Base-by-base conservation (phyloP, 2,888 invertebrate genomes). In the Polyploca ridens region DNA sequence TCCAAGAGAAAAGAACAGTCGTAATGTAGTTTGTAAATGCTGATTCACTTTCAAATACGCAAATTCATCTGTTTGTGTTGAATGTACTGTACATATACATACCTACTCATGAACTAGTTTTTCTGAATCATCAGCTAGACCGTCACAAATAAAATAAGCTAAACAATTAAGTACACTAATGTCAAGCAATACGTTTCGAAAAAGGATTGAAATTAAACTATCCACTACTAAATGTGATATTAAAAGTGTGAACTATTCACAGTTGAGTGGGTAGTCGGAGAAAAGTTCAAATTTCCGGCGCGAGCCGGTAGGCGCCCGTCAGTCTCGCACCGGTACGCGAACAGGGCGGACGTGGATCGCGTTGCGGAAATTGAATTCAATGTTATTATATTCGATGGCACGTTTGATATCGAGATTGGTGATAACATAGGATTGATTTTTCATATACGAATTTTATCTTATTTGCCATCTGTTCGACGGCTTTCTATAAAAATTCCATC, bases 211-310 rank as follows among this genome's bases (percentile, higher is more conserved):
- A 46, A 46, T 14, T 7, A 46, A 46, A n/a, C 46, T n/a, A n/a
- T 10, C n/a, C 7, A n/a, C n/a, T n/a, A 0, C 46, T 5, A 46
- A 3, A 46, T 5, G 46, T 46, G 46, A 46, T 1, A 68, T 72
- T 69, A 69, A 67, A 64, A 71, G 68, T 69, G 68, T 69, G 62
- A 68, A 61, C 62, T 63, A 62, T 54, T 54, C 54, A 19, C 54
- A 4, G 63, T 67, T 69, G 67, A 66, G 67, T 58, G 80, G 82
- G 84, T 85, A 83, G 81, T 79, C 71, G 69, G 63, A 67, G 70
- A 78, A 85, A 85, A 77, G 78, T 85, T 83, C 79, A 83, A 85
- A 86, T 86, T 83, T 86, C 87, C 85, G 84, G 75, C 63, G 64
- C 63, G 62, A 64, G 46, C n/a, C 62, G 67, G 57, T 63, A 67